Percentiles rank a stretch among this genome's conserved stretches.
phyloP scores from a whole-genome alignment of 2,113 vertebrate genomes.

The Stegostoma tigrinum region DNA sequence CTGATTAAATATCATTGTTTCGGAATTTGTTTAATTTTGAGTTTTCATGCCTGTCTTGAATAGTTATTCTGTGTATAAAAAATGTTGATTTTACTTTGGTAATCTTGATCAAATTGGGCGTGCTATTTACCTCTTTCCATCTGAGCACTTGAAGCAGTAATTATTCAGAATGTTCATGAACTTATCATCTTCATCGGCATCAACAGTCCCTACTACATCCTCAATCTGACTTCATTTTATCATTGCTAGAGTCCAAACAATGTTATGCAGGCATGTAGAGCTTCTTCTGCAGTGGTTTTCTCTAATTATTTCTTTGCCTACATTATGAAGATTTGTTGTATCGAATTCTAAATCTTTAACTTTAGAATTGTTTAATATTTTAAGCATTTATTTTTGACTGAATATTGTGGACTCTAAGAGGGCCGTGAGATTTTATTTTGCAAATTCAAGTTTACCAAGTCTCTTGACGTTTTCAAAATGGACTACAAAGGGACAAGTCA shows the following conservation, averaged over 20 bases:
- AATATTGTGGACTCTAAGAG: too few species aligned
- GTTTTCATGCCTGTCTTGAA: not conserved
- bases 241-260: not conserved
- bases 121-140: not conserved
- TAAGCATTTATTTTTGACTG: too few species aligned
- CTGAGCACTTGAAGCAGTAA: not conserved
- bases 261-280: not conserved
- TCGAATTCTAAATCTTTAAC: too few species aligned
- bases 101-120: not conserved
- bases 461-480: too few species aligned
- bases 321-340: too few species aligned
- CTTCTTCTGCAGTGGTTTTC: not conserved
- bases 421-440: too few species aligned
- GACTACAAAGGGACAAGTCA: too few species aligned
- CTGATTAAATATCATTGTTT: not conserved
- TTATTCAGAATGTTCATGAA: not conserved
- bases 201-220: too few species aligned
- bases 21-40: not conserved
- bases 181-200: not conserved
- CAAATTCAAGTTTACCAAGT: too few species aligned
- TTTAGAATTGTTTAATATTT: too few species aligned
- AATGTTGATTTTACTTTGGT: not conserved
- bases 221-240: not conserved
- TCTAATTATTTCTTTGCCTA: not conserved
- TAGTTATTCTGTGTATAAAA: not conserved